Conservation (phyloP, 2,113 vertebrate species). For the Mesitornis unicolor region DNA sequence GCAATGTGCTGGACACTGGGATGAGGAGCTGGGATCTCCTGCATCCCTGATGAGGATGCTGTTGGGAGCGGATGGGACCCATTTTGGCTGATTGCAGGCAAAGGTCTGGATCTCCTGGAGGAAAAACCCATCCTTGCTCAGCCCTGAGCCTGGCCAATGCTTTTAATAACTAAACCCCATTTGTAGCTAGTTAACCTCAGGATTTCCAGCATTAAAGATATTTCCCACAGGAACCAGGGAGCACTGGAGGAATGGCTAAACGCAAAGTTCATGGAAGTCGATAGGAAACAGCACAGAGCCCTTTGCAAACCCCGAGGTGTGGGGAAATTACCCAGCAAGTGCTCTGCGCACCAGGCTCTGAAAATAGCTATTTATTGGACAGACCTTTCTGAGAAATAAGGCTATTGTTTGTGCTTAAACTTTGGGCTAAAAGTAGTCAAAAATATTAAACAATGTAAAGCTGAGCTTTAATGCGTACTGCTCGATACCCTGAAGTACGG, state of each 20-base stretch:
- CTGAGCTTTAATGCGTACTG: not conserved
- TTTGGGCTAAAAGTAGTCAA: not conserved
- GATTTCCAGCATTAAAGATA: constrained; percentile 5
- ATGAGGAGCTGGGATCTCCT: not conserved
- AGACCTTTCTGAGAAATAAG: not conserved
- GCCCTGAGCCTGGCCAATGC: not conserved
- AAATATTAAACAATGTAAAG: not conserved
- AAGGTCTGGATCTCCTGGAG: not conserved
- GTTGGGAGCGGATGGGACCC: not conserved
- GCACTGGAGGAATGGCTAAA: not conserved
- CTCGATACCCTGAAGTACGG: not conserved
- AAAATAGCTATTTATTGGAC: not conserved
- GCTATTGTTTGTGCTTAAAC: not conserved
- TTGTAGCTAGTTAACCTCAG: not conserved
- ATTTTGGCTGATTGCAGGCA: not conserved
- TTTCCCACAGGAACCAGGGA: constrained; percentile 4
- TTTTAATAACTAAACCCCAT: constrained; percentile 11
- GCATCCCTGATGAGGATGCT: not conserved
- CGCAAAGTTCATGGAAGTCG: not conserved
- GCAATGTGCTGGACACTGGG: not conserved
- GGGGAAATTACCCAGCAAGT: not conserved
- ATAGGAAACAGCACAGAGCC: not conserved
- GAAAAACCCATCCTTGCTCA: not conserved
- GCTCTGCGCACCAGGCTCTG: rapidly evolving
- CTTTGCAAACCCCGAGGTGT: not conserved